These are phyloP conservation scores for Hemiprocne comata DNA, from an alignment of 2,113 vertebrate species.

Conservation along the genomic window DNA sequence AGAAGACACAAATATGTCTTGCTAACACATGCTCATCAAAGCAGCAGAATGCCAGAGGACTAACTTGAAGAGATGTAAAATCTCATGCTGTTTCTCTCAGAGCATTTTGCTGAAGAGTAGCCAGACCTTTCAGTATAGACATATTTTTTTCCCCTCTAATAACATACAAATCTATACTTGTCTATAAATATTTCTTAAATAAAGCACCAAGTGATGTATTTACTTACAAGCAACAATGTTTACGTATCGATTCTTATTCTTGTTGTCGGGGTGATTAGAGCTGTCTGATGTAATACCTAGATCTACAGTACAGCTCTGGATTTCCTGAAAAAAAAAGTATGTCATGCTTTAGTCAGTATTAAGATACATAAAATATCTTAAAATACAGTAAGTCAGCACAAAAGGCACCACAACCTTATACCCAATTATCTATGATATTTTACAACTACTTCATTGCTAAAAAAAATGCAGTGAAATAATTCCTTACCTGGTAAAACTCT, in stretches of 20 bases:
- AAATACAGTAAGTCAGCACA: conserved; percentile 51
- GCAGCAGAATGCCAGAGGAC: neutral
- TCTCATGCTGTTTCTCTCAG: neutral
- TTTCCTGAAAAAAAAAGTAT: conserved; percentile 78
- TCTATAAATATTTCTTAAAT: neutral
- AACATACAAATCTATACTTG: neutral
- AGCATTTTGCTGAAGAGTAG: neutral
- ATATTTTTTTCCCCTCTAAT: neutral
- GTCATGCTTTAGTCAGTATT: neutral
- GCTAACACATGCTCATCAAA: neutral
- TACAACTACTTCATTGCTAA: conserved; percentile 79
- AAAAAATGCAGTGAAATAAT: conserved; percentile 79
- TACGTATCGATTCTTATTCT: conserved; percentile 92
- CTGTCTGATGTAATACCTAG: conserved; percentile 88
- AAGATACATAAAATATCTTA: conserved; percentile 24
- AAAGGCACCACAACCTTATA: conserved; percentile 65
- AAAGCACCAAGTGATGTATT: neutral
- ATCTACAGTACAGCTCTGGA: conserved; percentile 90
- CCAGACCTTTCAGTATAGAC: neutral
- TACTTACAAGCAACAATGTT: conserved; percentile 95
- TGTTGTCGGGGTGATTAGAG: conserved; percentile 94
- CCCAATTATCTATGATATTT: conserved; percentile 62
- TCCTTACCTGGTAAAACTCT: conserved; percentile 98
- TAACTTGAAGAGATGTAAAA: neutral
- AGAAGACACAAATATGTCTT: neutral